Evolutionary conservation across 2,888 invertebrate species (phyloP).

Genomic region (Troides aeacus): DNA sequence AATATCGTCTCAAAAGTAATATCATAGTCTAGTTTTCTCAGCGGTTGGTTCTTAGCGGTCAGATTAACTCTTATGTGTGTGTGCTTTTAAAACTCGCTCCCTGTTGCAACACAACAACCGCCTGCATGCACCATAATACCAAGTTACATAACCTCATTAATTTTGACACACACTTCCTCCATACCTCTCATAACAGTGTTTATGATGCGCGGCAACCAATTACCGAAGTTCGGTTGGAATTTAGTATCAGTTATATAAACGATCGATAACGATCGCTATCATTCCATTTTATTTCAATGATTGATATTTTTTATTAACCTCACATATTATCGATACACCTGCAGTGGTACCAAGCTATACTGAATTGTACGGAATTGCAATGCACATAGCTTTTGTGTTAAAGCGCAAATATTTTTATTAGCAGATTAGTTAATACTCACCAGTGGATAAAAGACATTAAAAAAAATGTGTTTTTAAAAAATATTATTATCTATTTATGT

Average conservation of each 20-base stretch:
- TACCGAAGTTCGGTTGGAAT: not conserved
- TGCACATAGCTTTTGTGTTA: no score
- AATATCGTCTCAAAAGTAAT: not conserved
- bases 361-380: no score
- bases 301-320: no score
- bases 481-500: no score
- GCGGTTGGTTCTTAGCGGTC: conserved; percentile 13
- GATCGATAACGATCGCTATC: no score
- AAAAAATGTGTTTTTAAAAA: no score
- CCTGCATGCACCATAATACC: not conserved
- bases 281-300: no score
- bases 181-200: not conserved
- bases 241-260: not conserved
- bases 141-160: conserved; percentile 9
- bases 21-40: conserved; percentile 7
- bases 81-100: conserved; percentile 14
- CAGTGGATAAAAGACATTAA: no score
- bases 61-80: conserved; percentile 6
- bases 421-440: no score
- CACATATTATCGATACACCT: no score
- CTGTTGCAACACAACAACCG: conserved; percentile 17
- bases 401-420: no score
- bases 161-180: conserved; percentile 15
- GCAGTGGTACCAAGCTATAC: no score
- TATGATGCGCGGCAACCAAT: not conserved